Evolutionary conservation across 2,113 vertebrate genomes (phyloP), one percentile per base, ranked within the genome.

Genomic region (Martes martes): DNA sequence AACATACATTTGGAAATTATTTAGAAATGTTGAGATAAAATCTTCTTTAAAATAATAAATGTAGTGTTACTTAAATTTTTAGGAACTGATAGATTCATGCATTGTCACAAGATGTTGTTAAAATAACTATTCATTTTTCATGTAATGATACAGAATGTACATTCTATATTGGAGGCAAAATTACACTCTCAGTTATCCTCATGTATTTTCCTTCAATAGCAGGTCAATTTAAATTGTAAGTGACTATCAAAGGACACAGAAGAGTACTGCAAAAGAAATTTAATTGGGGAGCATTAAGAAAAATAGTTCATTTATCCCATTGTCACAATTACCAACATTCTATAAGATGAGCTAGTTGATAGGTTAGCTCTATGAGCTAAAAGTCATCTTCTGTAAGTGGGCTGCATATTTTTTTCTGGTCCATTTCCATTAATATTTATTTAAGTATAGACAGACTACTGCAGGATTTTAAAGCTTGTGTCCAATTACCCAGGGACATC

Each of bases 21-120:
- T 97, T 96, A 78, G 91, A 91, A 94, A 97, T 84, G 74, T 61
- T 96, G 81, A 97, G 88, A 97, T 89, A 78, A 96, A 96, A 81
- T 33, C 11, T 80, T 93, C 57, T 74, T 33, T 76, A 94, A 78
- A 97, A 89, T 93, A 95, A 88, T 71, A 97, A 93, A 91, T 94
- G 82, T 47, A 59, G 16, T 89, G 39, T 83, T 95, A 80, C 67
- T 92, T 92, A 91, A 79, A 85, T 33, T 96, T 95, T 87, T 45
- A 36, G 47, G n/a, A 33, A 45, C 55, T 57, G 6, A 90, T 45
- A 94, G 63, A 92, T 91, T 71, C 71, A 78, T 88, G 42, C 14
- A 24, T 96, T 97, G 95, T 96, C 92, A 85, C 47, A 93, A 36
- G 84, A 31, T 92, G 39, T 86, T 89, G 96, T 87, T 96, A 85